Conservation (phyloP, 2,888 invertebrate species). For the Fabriciana adippe region DNA sequence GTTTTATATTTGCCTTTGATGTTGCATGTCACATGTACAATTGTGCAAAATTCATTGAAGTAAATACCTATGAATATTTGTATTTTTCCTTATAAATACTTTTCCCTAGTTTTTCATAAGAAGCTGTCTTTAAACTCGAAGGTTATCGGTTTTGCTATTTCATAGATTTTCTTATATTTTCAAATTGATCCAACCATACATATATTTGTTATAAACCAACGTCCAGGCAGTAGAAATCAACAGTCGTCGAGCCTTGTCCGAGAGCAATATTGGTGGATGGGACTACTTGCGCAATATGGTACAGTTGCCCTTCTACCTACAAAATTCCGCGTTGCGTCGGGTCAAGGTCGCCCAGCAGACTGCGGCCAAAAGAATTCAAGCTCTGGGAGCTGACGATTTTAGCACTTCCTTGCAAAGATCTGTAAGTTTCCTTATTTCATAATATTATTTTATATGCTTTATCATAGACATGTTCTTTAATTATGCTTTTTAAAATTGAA, state of each 20-base stretch:
- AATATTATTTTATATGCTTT: not conserved
- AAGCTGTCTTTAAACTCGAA: not conserved
- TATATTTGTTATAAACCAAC: not conserved
- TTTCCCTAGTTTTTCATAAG: conserved; percentile 3
- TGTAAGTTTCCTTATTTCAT: conserved; percentile 51
- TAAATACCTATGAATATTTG: not conserved
- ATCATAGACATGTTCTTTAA: too few relatives aligned
- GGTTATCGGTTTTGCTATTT: not conserved
- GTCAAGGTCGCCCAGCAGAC: conserved; percentile 94
- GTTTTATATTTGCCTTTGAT: conserved; percentile 36
- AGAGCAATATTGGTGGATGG: conserved; percentile 96
- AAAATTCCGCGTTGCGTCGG: conserved; percentile 96
- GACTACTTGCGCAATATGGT: conserved; percentile 97
- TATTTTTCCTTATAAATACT: conserved; percentile 4
- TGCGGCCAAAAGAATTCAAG: conserved; percentile 78
- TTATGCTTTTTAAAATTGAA: too few relatives aligned
- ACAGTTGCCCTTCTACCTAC: conserved; percentile 98
- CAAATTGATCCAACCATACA: too few relatives aligned
- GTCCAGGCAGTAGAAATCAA: conserved; percentile 93
- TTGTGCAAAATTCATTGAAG: conserved; percentile 1
- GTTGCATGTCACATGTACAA: conserved; percentile 38
- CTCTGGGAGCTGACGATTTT: conserved; percentile 81
- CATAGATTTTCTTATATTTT: too few relatives aligned
- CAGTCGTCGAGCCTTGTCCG: conserved; percentile 92
- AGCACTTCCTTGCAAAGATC: conserved; percentile 77